phyloP scores from a whole-genome alignment of 2,797 vertebrate genomes.

The Odontamblyopus rebecca region DNA sequence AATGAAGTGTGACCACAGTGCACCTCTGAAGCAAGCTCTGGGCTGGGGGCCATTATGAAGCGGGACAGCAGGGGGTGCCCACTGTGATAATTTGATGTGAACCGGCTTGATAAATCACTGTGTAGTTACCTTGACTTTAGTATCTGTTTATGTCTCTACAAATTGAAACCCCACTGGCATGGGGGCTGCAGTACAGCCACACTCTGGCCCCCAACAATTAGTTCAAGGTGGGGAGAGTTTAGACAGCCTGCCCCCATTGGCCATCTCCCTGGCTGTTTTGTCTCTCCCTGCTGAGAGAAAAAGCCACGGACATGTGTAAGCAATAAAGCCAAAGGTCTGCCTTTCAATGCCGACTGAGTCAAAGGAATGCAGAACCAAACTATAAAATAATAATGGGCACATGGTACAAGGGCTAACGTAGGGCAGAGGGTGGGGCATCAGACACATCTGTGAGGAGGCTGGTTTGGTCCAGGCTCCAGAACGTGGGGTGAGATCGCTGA shows the following conservation, averaged over 20 bases:
- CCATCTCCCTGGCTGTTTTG: conserved; percentile 91
- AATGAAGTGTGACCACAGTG: conserved; percentile 78
- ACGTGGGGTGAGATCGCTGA: neutral
- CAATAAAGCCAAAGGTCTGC: conserved; percentile 96
- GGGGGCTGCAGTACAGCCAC: conserved; percentile 82
- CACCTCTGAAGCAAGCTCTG: conserved; percentile 67
- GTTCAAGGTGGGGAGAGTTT: conserved; percentile 99
- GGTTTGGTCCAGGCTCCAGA: conserved; percentile 34
- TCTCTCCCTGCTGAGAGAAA: conserved; percentile 94
- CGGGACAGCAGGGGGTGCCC: conserved; percentile 86
- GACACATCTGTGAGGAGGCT: conserved; percentile 78
- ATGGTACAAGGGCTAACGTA: conserved; percentile 75
- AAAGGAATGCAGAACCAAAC: conserved; percentile 99
- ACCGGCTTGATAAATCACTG: conserved; percentile 97
- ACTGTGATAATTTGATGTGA: conserved; percentile 98
- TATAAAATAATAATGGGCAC: conserved; percentile 98
- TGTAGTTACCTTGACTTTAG: conserved; percentile 95
- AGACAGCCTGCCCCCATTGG: conserved; percentile 84
- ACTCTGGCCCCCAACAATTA: conserved; percentile 89
- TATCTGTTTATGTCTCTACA: conserved; percentile 99
- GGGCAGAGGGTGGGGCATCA: conserved; percentile 76
- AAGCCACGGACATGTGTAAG: conserved; percentile 98
- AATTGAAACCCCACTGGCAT: conserved; percentile 99
- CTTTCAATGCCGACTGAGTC: conserved; percentile 88
- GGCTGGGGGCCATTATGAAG: conserved; percentile 83